Conservation (phyloP, 2,113 vertebrate species). For the Campylorhamphus procurvoides region DNA sequence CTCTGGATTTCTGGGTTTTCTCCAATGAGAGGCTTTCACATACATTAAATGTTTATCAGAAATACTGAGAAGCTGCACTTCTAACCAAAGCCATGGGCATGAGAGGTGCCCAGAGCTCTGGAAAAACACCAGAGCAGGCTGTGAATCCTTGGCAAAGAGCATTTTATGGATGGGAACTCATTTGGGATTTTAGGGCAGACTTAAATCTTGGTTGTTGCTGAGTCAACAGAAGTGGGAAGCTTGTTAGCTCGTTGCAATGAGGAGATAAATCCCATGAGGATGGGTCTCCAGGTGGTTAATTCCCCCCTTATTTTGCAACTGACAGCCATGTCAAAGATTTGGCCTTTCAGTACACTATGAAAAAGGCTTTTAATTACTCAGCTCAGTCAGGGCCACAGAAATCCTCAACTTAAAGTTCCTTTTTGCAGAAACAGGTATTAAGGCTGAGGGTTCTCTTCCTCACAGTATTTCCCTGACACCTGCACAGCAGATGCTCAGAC, state of each 20-base stretch:
- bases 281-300: slow-evolving; percentile 10
- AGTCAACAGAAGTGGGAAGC: slow-evolving; percentile 22
- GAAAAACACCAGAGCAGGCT: not conserved
- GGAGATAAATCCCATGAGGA: not conserved
- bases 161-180: not conserved
- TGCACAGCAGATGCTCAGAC: not conserved
- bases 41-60: not conserved
- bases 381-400: not conserved
- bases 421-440: not conserved
- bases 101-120: not conserved
- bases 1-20: not conserved
- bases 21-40: not conserved
- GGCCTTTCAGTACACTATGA: not conserved
- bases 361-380: not conserved
- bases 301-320: not conserved
- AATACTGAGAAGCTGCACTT: not conserved
- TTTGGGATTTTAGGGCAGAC: not conserved
- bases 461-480: not conserved
- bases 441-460: not conserved
- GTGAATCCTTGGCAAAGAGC: not conserved
- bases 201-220: slow-evolving; percentile 1
- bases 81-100: not conserved
- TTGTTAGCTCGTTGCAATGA: not conserved
- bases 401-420: not conserved
- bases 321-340: not conserved